phyloP scores from a whole-genome alignment of 2,113 vertebrate genomes.

The Ceyx cyanopectus region DNA sequence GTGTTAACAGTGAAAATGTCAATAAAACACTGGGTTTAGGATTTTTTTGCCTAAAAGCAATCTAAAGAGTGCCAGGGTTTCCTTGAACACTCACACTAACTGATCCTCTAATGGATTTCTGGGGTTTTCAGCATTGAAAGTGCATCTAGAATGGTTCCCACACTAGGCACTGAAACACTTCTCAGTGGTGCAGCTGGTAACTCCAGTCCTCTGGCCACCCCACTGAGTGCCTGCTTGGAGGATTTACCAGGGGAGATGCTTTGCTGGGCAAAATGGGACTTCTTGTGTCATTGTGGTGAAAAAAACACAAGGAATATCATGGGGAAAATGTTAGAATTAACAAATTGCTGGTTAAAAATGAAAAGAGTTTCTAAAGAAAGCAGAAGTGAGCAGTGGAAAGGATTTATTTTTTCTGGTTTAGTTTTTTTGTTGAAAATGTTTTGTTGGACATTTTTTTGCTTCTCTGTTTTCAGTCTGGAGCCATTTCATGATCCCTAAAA shows the following conservation, averaged over 20 bases:
- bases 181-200: neutral
- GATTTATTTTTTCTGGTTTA: neutral
- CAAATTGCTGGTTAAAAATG: neutral
- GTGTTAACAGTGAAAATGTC: fast-evolving
- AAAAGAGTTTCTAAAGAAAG: neutral
- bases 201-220: neutral
- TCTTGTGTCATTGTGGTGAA: neutral
- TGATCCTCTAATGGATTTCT: neutral
- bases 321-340: neutral
- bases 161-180: neutral
- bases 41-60: neutral
- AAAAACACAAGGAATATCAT: neutral
- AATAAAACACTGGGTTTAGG: neutral
- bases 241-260: neutral
- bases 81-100: neutral
- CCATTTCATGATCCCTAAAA: neutral
- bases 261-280: neutral
- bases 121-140: neutral
- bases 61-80: neutral
- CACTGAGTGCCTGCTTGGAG: neutral
- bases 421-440: neutral
- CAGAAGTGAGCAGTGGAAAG: neutral
- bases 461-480: neutral
- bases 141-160: neutral
- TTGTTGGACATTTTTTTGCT: neutral